A percentile compares a stretch with the other conserved stretches of the same genome.
Conservation (phyloP, 1,140 invertebrate genomes). For the Euura lappo region DNA sequence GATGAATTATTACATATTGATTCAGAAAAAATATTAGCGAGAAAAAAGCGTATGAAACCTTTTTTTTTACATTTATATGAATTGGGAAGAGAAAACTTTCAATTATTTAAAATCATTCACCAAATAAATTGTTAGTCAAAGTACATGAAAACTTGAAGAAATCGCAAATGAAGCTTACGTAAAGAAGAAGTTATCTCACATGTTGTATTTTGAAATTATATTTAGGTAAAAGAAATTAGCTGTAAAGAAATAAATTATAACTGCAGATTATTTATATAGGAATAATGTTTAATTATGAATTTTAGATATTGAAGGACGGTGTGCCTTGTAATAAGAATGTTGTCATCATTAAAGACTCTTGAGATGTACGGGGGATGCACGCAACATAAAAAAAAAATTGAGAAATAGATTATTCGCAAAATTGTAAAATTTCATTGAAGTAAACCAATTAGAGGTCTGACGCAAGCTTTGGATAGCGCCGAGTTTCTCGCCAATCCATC, state of each 20-base stretch:
- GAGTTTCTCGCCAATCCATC: too few relatives aligned
- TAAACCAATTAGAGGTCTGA: too few relatives aligned
- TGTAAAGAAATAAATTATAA: not conserved
- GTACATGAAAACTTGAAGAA: too few relatives aligned
- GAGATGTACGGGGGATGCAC: too few relatives aligned
- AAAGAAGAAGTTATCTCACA: not conserved
- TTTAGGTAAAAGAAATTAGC: not conserved
- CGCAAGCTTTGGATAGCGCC: too few relatives aligned
- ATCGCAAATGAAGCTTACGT: not conserved
- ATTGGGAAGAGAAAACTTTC: not conserved
- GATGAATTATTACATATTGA: not conserved
- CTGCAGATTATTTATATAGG: not conserved
- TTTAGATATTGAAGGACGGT: not conserved
- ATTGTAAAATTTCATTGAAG: too few relatives aligned
- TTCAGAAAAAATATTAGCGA: too few relatives aligned
- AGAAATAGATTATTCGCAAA: too few relatives aligned
- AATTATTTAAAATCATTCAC: not conserved
- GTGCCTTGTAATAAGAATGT: not conserved
- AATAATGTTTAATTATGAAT: not conserved
- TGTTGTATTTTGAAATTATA: not conserved
- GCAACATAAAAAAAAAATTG: too few relatives aligned
- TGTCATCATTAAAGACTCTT: too few relatives aligned
- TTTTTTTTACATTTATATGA: too few relatives aligned
- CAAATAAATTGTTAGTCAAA: not conserved
- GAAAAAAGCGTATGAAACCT: too few relatives aligned